Conservation (phyloP, 2,797 vertebrate species). For the Rhinella marina region DNA sequence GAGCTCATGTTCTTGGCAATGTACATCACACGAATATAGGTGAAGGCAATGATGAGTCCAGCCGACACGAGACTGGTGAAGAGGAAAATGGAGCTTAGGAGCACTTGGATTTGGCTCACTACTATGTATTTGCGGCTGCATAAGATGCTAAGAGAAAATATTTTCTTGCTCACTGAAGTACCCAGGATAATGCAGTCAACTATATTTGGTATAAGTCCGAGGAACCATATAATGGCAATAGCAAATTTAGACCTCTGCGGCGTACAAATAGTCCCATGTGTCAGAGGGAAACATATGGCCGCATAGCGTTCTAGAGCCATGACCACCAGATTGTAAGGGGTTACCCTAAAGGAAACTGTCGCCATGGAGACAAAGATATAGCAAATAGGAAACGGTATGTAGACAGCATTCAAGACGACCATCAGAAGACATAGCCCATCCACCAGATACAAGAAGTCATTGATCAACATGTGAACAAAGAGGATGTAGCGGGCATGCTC, state of each 20-base stretch:
- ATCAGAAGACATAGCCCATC: constrained; percentile 70
- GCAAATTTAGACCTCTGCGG: background rate
- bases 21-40: constrained; percentile 69
- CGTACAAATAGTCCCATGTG: background rate
- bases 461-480: constrained; percentile 77
- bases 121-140: background rate
- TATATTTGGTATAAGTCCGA: constrained; percentile 62
- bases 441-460: constrained; percentile 75
- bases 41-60: background rate
- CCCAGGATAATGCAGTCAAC: background rate
- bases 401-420: constrained; percentile 68
- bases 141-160: background rate
- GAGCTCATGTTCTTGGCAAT: constrained; percentile 74
- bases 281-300: background rate
- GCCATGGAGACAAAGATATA: constrained; percentile 26
- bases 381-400: constrained; percentile 70
- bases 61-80: background rate
- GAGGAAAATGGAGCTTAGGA: background rate
- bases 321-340: constrained; percentile 66
- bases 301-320: background rate
- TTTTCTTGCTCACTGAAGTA: background rate
- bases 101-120: background rate
- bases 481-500: constrained; percentile 76
- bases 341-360: constrained; percentile 72
- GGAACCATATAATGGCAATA: background rate